Evolutionary conservation across 2,888 invertebrate species (phyloP).

Genomic region (Orchesella flavescens): DNA sequence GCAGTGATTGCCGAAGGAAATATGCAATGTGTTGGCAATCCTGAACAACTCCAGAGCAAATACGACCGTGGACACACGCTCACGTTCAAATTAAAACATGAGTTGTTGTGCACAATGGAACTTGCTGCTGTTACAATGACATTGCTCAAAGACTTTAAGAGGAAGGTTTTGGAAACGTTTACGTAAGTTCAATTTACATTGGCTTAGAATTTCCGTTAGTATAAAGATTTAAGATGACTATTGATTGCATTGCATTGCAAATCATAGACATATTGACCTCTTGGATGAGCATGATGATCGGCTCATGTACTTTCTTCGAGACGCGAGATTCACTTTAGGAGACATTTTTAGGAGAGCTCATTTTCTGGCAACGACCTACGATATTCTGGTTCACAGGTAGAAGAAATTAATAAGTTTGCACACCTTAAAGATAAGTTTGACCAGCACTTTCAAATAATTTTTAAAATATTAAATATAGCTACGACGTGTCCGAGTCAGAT

Average conservation of each 20-base stretch:
- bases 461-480: conserved; percentile 47
- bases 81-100: conserved; percentile 57
- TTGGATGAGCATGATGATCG: conserved; percentile 68
- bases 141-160: conserved; percentile 55
- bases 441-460: too few species aligned
- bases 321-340: conserved; percentile 55
- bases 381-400: conserved; percentile 60
- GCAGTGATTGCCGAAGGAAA: conserved; percentile 63
- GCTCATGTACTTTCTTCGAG: conserved; percentile 65
- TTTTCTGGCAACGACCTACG: conserved; percentile 1
- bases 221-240: not conserved
- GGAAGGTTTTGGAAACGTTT: conserved; percentile 44
- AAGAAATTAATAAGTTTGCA: not conserved
- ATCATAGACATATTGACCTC: conserved; percentile 54
- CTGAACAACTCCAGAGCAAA: conserved; percentile 48
- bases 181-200: conserved; percentile 37
- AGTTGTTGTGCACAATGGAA: conserved; percentile 57
- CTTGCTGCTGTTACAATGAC: conserved; percentile 54
- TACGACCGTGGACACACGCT: conserved; percentile 63
- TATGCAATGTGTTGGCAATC: conserved; percentile 65
- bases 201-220: too few species aligned
- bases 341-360: conserved; percentile 50
- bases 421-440: too few species aligned
- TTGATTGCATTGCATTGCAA: too few species aligned
- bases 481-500: conserved; percentile 61